Base-by-base conservation (phyloP, 1,140 invertebrate genomes). In the Drosophila hydei region DNA sequence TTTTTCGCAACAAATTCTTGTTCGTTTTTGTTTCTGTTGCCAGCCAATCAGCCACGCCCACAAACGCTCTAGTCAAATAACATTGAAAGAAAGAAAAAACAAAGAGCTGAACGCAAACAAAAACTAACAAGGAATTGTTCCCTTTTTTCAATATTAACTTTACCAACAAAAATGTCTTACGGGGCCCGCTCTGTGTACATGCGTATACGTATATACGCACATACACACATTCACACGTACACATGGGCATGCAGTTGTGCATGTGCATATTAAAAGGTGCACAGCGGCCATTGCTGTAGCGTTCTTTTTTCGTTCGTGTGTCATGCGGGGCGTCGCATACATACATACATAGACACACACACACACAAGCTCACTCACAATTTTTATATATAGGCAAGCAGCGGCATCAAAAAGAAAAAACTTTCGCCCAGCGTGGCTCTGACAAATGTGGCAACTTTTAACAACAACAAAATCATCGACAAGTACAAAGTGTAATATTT, bases 391-490 rank as follows among this genome's bases (percentile, higher is more conserved):
- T 55, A 45, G 25, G 45, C 25, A 27, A 36, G 21, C n/a, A 48
- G 30, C 19, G 21, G 16, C 43, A 21, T 14, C 12, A 54, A 60
- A 48, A 43, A 18, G 25, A 47, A 42, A 56, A 30, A 60, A 78
- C 75, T 78, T 79, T 79, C 76, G 63, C 76, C 63, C 45, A 58
- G 72, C 55, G 65, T 51, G 71, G 64, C 56, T 51, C 60, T 69
- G 38, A 69, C 38, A 61, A 72, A 62, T 72, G 62, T 68, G 76
- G 76, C 61, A 52, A 71, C 11, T 58, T 45, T 8, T 59, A 54
- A 40, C 14, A 54, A 48, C 52, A 76, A 75, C 61, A 59, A 40
- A 33, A 54, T 8, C 38, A 75, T 23, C 51, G 48, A 55, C 38
- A 50, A 55, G 19, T 56, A 62, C 42, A 72, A 75, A 79, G 77